Evolutionary conservation across 2,888 invertebrate species (phyloP).

Genomic region (Trypoxylon attenuatum): DNA sequence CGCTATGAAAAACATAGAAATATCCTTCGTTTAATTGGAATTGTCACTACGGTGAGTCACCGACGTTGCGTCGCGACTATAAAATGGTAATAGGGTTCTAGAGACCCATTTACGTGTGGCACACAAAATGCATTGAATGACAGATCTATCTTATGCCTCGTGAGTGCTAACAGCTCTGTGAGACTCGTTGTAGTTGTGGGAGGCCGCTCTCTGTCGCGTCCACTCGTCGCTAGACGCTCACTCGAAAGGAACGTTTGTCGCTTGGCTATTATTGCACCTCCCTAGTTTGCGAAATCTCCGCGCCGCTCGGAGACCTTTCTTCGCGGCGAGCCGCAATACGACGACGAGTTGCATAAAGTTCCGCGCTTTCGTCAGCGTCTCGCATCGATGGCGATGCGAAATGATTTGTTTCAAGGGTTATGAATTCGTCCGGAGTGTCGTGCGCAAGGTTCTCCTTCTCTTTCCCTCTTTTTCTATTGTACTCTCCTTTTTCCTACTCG

Average conservation of each 20-base stretch:
- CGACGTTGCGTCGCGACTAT: no score
- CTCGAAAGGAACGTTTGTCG: conserved; percentile 8
- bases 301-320: neutral
- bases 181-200: no score
- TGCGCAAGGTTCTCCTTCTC: neutral
- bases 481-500: neutral
- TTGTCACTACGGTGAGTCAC: no score
- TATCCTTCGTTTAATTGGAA: no score
- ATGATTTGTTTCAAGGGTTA: conserved; percentile 18
- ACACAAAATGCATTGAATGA: no score
- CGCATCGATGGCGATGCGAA: conserved; percentile 10
- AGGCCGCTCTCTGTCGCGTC: neutral
- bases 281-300: conserved; percentile 2
- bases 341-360: neutral
- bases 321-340: neutral
- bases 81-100: no score
- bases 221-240: neutral
- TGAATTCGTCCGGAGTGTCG: conserved; percentile 5
- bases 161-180: no score
- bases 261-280: conserved; percentile 3
- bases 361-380: conserved; percentile 11
- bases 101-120: no score
- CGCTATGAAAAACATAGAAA: no score
- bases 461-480: neutral
- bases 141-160: no score